Conservation (phyloP, 2,888 invertebrate species). For the Polylopha cassiicola region DNA sequence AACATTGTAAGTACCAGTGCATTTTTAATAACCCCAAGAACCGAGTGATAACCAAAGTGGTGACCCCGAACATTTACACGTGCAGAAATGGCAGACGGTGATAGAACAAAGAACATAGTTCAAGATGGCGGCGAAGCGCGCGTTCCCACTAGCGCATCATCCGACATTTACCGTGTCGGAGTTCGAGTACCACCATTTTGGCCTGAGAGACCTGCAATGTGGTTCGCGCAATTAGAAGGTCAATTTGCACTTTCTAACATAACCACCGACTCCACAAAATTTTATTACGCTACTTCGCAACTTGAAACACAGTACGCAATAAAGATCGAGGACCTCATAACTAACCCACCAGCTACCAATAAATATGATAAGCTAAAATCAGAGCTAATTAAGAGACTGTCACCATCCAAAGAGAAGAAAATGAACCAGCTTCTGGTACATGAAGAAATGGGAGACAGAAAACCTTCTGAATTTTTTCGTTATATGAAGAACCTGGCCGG, state of each 20-base stretch:
- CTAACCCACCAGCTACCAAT: neutral
- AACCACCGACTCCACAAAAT: slow-evolving; percentile 1
- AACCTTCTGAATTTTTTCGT: slow-evolving; percentile 24
- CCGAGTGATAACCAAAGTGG: too few relatives aligned
- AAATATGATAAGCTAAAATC: too few relatives aligned
- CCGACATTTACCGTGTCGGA: slow-evolving; percentile 3
- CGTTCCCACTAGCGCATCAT: too few relatives aligned
- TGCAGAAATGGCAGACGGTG: too few relatives aligned
- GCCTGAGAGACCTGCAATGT: slow-evolving; percentile 10
- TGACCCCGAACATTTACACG: too few relatives aligned
- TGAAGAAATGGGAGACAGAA: slow-evolving; percentile 25
- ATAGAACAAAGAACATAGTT: too few relatives aligned
- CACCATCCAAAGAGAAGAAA: slow-evolving; percentile 23
- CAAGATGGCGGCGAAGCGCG: too few relatives aligned
- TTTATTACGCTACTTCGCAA: neutral
- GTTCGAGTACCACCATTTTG: slow-evolving; percentile 9
- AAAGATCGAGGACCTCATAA: neutral
- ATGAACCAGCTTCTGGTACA: slow-evolving; percentile 21
- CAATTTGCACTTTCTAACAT: slow-evolving; percentile 3
- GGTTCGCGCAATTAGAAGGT: slow-evolving; percentile 4
- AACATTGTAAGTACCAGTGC: too few relatives aligned
- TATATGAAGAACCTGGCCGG: slow-evolving; percentile 23
- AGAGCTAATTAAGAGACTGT: too few relatives aligned
- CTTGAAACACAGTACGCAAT: neutral
- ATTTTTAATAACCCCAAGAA: too few relatives aligned